Percentiles rank a stretch among this genome's conserved stretches.
phyloP scores from a whole-genome alignment of 2,888 invertebrate species.

The Doris montereyensis region DNA sequence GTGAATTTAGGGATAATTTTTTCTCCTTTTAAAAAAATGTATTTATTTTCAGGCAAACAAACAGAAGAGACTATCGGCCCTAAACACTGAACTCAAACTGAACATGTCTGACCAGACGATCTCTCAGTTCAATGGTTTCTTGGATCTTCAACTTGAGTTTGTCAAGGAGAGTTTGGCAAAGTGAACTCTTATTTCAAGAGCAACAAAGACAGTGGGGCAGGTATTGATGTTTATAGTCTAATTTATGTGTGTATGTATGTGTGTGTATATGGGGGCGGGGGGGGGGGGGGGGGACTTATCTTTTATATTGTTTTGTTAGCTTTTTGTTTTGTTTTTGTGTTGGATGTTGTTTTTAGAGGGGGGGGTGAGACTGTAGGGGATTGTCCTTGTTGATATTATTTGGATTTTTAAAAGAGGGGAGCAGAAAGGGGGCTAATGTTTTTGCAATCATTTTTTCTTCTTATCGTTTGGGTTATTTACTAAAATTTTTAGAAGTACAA shows the following conservation, averaged over 20 bases:
- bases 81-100: slow-evolving; percentile 80
- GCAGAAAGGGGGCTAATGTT: too few relatives aligned
- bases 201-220: slow-evolving; percentile 81
- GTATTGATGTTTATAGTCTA: too few relatives aligned
- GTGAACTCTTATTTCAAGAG: slow-evolving; percentile 78
- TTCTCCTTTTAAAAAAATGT: too few relatives aligned
- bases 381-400: not conserved
- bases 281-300: too few relatives aligned
- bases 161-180: slow-evolving; percentile 78
- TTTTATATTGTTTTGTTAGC: not conserved
- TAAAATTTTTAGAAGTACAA: too few relatives aligned
- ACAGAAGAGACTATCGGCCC: slow-evolving; percentile 77
- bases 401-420: too few relatives aligned
- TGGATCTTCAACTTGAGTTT: slow-evolving; percentile 80
- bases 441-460: too few relatives aligned
- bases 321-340: not conserved
- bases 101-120: slow-evolving; percentile 82
- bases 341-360: not conserved
- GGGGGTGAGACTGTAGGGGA: not conserved
- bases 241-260: too few relatives aligned
- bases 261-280: too few relatives aligned
- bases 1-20: too few relatives aligned
- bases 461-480: too few relatives aligned
- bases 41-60: slow-evolving; percentile 32
- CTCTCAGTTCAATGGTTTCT: slow-evolving; percentile 78